Conservation (phyloP, 2,888 invertebrate genomes). For the Notodonta ziczac region DNA sequence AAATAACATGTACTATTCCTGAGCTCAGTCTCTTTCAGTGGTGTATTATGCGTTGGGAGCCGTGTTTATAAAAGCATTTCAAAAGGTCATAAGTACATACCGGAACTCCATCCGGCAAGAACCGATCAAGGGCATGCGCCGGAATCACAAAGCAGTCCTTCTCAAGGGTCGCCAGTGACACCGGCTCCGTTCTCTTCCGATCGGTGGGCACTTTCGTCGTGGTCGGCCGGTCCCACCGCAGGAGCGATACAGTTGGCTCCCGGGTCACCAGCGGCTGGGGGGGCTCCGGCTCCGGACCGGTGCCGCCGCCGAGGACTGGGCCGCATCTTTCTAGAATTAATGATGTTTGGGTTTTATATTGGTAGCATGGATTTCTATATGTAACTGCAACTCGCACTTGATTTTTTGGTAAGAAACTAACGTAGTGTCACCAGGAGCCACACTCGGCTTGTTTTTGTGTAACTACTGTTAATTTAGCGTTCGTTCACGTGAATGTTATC, state of each 20-base stretch:
- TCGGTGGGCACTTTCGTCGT: conserved; percentile 63
- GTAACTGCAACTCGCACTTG: too few species aligned
- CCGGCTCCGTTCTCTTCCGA: conserved; percentile 86
- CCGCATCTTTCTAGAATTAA: conserved; percentile 88
- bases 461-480: too few species aligned
- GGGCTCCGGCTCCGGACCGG: conserved; percentile 87
- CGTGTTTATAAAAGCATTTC: neutral
- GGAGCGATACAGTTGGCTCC: conserved; percentile 86
- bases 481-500: too few species aligned
- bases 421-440: too few species aligned
- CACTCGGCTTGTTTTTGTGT: too few species aligned
- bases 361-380: too few species aligned
- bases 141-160: conserved; percentile 97
- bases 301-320: conserved; percentile 86
- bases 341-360: conserved; percentile 8
- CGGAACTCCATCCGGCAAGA: conserved; percentile 95
- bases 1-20: too few species aligned
- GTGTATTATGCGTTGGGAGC: too few species aligned
- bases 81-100: conserved; percentile 71
- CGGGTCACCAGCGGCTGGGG: conserved; percentile 89
- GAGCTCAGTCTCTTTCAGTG: too few species aligned
- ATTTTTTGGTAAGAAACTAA: too few species aligned
- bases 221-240: conserved; percentile 73
- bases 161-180: conserved; percentile 92
- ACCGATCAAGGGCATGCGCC: conserved; percentile 93